Conservation (phyloP, 1,140 invertebrate species). For the Eueides isabella region DNA sequence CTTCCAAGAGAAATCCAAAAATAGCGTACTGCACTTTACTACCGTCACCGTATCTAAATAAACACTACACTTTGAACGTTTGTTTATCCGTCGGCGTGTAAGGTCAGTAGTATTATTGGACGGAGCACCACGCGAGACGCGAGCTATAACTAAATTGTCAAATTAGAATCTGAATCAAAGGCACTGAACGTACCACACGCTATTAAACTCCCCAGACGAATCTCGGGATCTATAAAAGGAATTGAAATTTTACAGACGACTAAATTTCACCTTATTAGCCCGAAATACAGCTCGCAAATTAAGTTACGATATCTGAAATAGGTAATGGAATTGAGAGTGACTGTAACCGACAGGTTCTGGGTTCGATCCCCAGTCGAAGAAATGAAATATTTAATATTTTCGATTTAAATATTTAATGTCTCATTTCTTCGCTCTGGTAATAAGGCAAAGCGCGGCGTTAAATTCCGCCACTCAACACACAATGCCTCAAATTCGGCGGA, state of each 20-base stretch:
- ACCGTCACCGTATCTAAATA: neutral
- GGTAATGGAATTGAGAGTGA: conserved; percentile 30
- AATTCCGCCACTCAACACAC: too few species aligned
- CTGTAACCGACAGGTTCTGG: too few species aligned
- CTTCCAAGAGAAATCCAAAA: neutral
- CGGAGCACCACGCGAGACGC: conserved; percentile 49
- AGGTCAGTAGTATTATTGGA: conserved; percentile 51
- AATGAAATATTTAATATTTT: too few species aligned
- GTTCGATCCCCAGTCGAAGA: too few species aligned
- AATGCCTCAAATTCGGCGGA: too few species aligned
- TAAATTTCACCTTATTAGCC: conserved; percentile 36
- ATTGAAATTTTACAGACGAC: conserved; percentile 34
- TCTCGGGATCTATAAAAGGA: conserved; percentile 30
- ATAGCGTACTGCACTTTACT: neutral
- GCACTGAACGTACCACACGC: conserved; percentile 47
- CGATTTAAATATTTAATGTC: too few species aligned
- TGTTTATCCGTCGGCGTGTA: conserved; percentile 46
- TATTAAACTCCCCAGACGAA: conserved; percentile 56
- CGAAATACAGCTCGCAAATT: conserved; percentile 26
- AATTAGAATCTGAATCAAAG: conserved; percentile 63
- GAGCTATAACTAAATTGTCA: conserved; percentile 67
- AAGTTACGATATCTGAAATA: conserved; percentile 28
- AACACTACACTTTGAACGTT: conserved; percentile 31
- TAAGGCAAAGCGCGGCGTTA: too few species aligned
- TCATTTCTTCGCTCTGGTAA: too few species aligned